A percentile compares a stretch with the other conserved stretches of the same genome.
These are phyloP conservation scores for Mimas tiliae DNA, from an alignment of 2,888 invertebrate genomes.

Conservation along the genomic window DNA sequence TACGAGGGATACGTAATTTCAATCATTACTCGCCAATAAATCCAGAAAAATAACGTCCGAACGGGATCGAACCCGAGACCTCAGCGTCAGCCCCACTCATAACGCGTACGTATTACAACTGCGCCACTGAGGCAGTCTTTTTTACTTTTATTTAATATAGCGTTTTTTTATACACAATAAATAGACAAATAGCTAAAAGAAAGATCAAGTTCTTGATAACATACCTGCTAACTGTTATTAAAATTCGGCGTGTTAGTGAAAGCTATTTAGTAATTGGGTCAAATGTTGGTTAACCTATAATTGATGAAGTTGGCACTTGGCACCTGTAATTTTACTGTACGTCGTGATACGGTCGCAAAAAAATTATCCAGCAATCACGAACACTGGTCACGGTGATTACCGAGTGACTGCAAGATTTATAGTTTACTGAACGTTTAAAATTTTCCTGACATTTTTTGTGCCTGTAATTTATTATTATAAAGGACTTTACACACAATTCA, in stretches of 20 bases:
- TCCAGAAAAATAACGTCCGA: too few relatives aligned
- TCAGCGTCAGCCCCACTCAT: too few relatives aligned
- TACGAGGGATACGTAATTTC: too few relatives aligned
- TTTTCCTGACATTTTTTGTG: background rate
- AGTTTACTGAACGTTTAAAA: background rate
- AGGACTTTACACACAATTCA: too few relatives aligned
- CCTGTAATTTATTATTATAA: background rate
- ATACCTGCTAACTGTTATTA: background rate
- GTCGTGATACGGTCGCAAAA: slow-evolving; percentile 12
- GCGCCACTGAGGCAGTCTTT: too few relatives aligned
- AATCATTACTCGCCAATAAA: too few relatives aligned
- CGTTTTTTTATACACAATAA: too few relatives aligned
- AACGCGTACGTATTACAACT: too few relatives aligned
- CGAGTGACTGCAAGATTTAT: background rate
- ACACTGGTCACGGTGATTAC: slow-evolving; percentile 7
- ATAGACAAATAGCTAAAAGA: background rate
- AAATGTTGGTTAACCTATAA: slow-evolving; percentile 16
- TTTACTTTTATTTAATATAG: too few relatives aligned
- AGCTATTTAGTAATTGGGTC: slow-evolving; percentile 20
- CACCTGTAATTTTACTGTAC: slow-evolving; percentile 15
- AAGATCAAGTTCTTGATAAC: background rate
- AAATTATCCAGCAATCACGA: slow-evolving; percentile 11
- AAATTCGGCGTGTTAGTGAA: background rate
- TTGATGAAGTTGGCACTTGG: slow-evolving; percentile 24
- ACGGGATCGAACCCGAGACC: too few relatives aligned